Evolutionary conservation across 1,140 invertebrate species (phyloP).

Genomic region (Orchestia grillus): DNA sequence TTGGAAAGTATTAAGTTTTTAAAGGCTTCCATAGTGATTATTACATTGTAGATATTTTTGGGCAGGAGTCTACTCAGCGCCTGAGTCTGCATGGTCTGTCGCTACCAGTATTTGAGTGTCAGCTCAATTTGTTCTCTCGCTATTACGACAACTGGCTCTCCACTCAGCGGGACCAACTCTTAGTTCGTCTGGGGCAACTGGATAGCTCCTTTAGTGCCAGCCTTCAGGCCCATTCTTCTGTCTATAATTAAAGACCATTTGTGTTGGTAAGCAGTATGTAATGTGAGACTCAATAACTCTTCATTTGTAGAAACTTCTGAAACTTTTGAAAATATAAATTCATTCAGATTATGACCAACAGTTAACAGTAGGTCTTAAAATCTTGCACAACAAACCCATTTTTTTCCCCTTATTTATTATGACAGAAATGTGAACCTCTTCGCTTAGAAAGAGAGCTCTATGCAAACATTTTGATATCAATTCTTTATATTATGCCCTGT

Average conservation of each 20-base stretch:
- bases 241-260: not conserved
- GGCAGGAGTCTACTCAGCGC: constrained; percentile 62
- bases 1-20: not conserved
- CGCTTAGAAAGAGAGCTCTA: too few species aligned
- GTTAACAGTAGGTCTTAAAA: too few species aligned
- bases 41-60: not conserved
- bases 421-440: too few species aligned
- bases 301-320: too few species aligned
- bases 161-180: constrained; percentile 59
- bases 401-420: too few species aligned
- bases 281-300: too few species aligned
- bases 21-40: not conserved
- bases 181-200: constrained; percentile 59
- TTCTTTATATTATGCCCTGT: too few species aligned
- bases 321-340: too few species aligned
- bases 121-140: constrained; percentile 63
- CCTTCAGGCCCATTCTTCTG: constrained; percentile 46
- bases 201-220: constrained; percentile 64
- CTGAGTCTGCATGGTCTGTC: constrained; percentile 60
- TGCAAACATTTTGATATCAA: too few species aligned
- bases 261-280: too few species aligned
- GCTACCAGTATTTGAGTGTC: constrained; percentile 64
- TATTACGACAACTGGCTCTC: constrained; percentile 64
- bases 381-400: too few species aligned
- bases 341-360: too few species aligned